Conservation (phyloP, 2,797 vertebrate species). For the Argya squamiceps region DNA sequence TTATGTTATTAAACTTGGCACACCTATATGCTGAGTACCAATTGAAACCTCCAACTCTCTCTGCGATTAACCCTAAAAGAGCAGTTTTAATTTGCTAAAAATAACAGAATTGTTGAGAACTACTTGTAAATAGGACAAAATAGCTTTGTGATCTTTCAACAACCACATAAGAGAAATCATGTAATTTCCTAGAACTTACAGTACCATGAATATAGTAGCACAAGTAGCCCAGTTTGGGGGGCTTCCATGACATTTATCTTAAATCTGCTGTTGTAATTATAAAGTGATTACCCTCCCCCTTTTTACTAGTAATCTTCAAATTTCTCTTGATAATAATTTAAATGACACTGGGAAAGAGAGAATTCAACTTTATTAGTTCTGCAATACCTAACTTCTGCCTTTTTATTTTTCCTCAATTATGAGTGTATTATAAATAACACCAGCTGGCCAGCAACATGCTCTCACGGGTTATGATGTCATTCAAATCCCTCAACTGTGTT, state of each 20-base stretch:
- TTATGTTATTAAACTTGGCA: neutral
- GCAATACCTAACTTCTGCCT: conserved; percentile 52
- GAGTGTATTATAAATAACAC: conserved; percentile 78
- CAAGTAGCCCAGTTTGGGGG: neutral
- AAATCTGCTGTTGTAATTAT: conserved; percentile 17
- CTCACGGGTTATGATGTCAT: conserved; percentile 81
- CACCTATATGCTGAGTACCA: conserved; percentile 5
- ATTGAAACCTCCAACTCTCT: conserved; percentile 11
- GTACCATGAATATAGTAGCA: neutral
- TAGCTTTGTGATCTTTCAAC: neutral
- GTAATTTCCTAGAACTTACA: conserved; percentile 59
- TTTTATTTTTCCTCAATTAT: conserved; percentile 65
- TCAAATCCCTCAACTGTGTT: conserved; percentile 76
- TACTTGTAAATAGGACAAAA: conserved; percentile 13
- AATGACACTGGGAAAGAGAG: neutral
- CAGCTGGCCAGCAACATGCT: conserved; percentile 76
- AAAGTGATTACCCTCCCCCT: neutral
- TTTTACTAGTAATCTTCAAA: neutral
- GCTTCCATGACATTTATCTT: neutral
- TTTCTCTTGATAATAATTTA: neutral
- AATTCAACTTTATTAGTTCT: conserved; percentile 30
- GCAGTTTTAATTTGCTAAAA: neutral
- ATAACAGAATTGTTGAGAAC: neutral
- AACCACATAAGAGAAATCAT: neutral
- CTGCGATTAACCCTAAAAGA: conserved; percentile 69